phyloP scores from a whole-genome alignment of 2,888 invertebrate genomes.

The Apomyelois bistriatella region DNA sequence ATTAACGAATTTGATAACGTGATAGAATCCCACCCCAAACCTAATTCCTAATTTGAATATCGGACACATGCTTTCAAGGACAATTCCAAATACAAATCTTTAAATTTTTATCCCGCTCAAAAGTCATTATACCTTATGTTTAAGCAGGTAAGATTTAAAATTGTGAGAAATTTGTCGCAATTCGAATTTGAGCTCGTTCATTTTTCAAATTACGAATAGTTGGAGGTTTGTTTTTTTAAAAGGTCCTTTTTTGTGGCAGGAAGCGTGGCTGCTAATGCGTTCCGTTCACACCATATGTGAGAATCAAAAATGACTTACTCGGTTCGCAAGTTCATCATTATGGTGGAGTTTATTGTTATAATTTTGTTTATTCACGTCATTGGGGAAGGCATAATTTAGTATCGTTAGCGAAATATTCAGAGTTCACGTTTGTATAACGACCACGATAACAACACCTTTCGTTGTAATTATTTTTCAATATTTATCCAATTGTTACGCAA shows the following conservation, averaged over 20 bases:
- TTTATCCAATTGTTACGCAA: conserved; percentile 19
- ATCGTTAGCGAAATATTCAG: conserved; percentile 51
- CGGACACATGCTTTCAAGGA: conserved; percentile 42
- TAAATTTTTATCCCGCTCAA: background rate
- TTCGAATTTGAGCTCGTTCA: conserved; percentile 32
- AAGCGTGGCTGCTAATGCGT: conserved; percentile 54
- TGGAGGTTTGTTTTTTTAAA: conserved; percentile 31
- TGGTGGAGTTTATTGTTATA: conserved; percentile 48
- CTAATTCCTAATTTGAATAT: conserved; percentile 53
- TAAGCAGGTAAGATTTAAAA: background rate
- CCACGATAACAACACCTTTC: conserved; percentile 44
- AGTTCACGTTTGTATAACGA: conserved; percentile 43
- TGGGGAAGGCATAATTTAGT: conserved; percentile 41
- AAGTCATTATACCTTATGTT: background rate
- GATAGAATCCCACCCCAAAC: conserved; percentile 24
- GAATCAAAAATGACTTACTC: conserved; percentile 51
- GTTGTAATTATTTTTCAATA: conserved; percentile 47
- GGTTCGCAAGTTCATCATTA: conserved; percentile 37
- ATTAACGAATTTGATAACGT: conserved; percentile 18
- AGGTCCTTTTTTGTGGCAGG: conserved; percentile 44
- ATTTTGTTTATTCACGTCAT: conserved; percentile 56
- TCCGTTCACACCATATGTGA: conserved; percentile 63
- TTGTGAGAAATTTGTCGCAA: conserved; percentile 7
- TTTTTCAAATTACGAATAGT: conserved; percentile 47
- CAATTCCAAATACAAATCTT: conserved; percentile 18